Conservation (phyloP, 2,113 vertebrate genomes). For the Garra rufa region DNA sequence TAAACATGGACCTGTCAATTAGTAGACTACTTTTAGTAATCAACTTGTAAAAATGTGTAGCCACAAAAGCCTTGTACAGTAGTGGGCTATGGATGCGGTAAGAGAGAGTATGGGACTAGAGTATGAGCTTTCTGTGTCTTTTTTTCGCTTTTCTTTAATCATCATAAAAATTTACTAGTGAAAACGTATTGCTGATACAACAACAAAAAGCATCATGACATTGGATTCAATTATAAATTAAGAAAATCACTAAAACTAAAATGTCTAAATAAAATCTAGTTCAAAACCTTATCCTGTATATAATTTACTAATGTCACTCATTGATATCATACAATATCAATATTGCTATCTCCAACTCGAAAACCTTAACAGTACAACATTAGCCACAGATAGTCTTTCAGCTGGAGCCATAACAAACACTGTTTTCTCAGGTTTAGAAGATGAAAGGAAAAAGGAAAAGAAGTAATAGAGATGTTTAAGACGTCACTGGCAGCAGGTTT, state of each 20-base stretch:
- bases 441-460: background rate
- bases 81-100: background rate
- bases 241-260: background rate
- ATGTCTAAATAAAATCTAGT: background rate
- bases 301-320: background rate
- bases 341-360: background rate
- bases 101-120: background rate
- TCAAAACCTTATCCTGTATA: background rate
- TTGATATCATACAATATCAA: too few relatives aligned
- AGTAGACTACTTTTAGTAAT: background rate
- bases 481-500: slow-evolving; percentile 1
- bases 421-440: background rate
- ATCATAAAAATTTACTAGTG: too few relatives aligned
- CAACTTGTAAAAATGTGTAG: background rate
- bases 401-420: background rate
- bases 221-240: background rate
- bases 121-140: too few relatives aligned
- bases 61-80: background rate
- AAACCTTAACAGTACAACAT: background rate
- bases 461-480: background rate
- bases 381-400: too few relatives aligned
- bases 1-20: background rate
- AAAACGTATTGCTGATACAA: background rate
- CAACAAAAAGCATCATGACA: background rate
- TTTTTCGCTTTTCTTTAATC: background rate